Conservation (phyloP, 2,797 vertebrate genomes). For the Pygocentrus nattereri region DNA sequence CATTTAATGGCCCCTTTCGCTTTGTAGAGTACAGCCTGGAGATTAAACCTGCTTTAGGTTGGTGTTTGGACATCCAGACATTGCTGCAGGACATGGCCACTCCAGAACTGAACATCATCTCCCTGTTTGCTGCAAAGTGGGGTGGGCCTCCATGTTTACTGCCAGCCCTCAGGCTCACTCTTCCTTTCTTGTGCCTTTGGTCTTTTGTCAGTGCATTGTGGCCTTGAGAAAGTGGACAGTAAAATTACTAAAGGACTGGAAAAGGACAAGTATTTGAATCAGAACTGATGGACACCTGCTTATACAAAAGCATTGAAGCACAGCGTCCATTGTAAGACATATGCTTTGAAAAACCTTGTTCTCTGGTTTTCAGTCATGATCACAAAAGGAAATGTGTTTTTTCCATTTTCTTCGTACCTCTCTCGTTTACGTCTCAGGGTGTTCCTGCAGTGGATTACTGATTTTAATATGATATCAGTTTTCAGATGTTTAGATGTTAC, state of each 20-base stretch:
- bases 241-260: constrained; percentile 24
- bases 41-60: neutral
- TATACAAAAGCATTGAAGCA: neutral
- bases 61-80: neutral
- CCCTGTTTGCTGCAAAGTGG: neutral
- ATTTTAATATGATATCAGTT: too few relatives aligned
- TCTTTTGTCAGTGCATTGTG: constrained; percentile 33
- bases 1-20: constrained; percentile 39
- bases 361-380: neutral
- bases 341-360: neutral
- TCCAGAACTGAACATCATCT: neutral
- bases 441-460: too few relatives aligned
- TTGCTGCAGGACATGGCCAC: neutral
- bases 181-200: neutral
- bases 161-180: constrained; percentile 19
- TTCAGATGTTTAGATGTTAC: too few relatives aligned
- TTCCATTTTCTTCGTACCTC: neutral
- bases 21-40: constrained; percentile 25
- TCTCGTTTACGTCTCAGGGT: too few relatives aligned
- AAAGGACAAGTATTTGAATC: constrained; percentile 16
- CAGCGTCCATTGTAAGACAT: neutral
- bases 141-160: constrained; percentile 2
- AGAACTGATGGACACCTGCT: neutral
- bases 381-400: neutral
- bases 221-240: neutral